Base-by-base conservation (phyloP, 2,888 invertebrate species). In the Ametastegia equiseti region DNA sequence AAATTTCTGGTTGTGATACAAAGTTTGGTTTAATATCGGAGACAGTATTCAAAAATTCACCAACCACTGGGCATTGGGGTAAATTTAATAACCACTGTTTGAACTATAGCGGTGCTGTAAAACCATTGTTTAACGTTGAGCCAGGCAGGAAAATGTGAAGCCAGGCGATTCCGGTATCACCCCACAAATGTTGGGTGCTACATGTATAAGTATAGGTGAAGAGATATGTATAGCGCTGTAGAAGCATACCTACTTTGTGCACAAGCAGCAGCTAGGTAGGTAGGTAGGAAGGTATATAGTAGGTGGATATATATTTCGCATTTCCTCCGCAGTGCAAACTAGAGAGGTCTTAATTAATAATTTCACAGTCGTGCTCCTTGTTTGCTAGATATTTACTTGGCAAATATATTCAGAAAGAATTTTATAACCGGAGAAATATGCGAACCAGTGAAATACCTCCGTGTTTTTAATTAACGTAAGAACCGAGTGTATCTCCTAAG, bases 341-440 rank as follows among this genome's bases (percentile, higher is more conserved):
- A 78, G 60, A 27, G 78, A 60, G 78, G 78, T 63, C 57, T 78
- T 78, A 78, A 78, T 78, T 78, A 78, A 60, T 78, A 78, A 78
- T 78, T 78, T 78, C 60, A 42, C 60, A 63, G 78, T 60, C 57
- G 42, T 60, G 63, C 42, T 78, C 78, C 78, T 45, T 30, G 78
- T 78, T 63, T 75, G 78, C 42, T 60, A 63, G 57, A 60, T 45
- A 78, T 78, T 78, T 78, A 30, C 78, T 30, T n/a, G 39, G 15
- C n/a, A 30, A 60, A 78, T 78, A n/a, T n/a, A 42, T 78, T 60
- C 63, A 60, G 27, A 63, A 63, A 78, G 78, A 78, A 42, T 39
- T 30, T 15, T 78, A 33, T 27, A 63, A 11, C 36, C 36, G 7
- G 75, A 23, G 75, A 54, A 13, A 39, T 45, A 75, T 75, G 47